A percentile compares a stretch with the other conserved stretches of the same genome.
Evolutionary conservation across 2,113 vertebrate genomes (phyloP).

Genomic region (Martes martes): DNA sequence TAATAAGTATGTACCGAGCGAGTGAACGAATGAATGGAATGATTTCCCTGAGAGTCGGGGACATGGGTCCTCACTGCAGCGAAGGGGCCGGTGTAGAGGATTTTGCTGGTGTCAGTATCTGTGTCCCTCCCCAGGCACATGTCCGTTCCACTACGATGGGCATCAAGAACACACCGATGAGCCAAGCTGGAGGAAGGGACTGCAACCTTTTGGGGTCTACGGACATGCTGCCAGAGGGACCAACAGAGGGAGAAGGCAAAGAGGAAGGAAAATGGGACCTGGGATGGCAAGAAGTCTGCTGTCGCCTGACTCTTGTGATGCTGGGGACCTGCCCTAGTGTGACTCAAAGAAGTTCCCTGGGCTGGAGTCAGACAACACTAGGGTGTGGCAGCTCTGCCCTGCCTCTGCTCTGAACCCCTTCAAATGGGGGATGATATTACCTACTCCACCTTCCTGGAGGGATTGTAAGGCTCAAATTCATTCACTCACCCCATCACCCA

Average conservation of each 20-base stretch:
- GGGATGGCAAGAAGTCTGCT: accelerated
- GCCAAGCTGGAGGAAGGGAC: neutral
- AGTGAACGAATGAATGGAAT: neutral
- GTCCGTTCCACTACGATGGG: neutral
- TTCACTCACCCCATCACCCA: accelerated
- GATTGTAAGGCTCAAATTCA: accelerated
- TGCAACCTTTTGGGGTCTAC: accelerated
- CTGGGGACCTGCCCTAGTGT: neutral
- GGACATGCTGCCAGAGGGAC: neutral
- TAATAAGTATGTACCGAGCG: neutral
- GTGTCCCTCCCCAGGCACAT: neutral
- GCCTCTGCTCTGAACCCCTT: accelerated
- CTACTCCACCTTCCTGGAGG: neutral
- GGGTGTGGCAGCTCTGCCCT: neutral
- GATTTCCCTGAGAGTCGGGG: too few species aligned
- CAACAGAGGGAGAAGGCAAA: neutral
- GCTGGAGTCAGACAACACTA: neutral
- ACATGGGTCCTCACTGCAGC: neutral
- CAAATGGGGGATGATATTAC: too few species aligned
- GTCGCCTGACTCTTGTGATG: neutral
- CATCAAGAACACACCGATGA: neutral
- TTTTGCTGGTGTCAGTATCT: neutral
- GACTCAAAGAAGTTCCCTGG: neutral
- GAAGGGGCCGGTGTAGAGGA: neutral
- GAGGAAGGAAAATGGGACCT: neutral